These are phyloP conservation scores for Craseonycteris thonglongyai DNA, from an alignment of 2,113 vertebrate species.

Conservation along the genomic window DNA sequence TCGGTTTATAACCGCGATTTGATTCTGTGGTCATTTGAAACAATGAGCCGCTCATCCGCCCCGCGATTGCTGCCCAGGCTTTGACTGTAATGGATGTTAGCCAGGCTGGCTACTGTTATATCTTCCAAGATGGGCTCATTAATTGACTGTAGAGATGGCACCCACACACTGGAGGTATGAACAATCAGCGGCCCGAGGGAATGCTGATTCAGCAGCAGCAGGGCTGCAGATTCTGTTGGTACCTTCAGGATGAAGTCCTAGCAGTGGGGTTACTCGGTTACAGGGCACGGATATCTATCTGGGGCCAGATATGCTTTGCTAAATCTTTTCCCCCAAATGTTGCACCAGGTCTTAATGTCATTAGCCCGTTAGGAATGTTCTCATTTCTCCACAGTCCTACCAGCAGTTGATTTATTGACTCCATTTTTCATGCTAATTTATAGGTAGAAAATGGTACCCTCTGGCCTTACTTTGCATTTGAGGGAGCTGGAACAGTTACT, in stretches of 20 bases:
- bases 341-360: neutral
- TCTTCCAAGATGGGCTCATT: conserved; percentile 59
- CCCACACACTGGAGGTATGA: conserved; percentile 39
- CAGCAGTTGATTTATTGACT: conserved; percentile 12
- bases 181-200: neutral
- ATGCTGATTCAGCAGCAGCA: conserved; percentile 55
- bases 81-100: conserved; percentile 40
- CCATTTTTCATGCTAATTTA: conserved; percentile 24
- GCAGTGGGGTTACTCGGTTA: neutral
- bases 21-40: conserved; percentile 55
- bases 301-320: neutral
- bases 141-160: conserved; percentile 62
- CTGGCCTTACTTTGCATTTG: conserved; percentile 7
- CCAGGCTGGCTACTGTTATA: conserved; percentile 48
- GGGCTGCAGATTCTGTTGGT: neutral
- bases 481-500: neutral
- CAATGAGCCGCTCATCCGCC: neutral
- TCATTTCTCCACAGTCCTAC: neutral
- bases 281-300: neutral
- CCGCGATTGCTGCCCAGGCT: conserved; percentile 10
- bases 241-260: conserved; percentile 21
- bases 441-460: neutral
- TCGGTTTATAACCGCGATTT: conserved; percentile 53
- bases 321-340: neutral
- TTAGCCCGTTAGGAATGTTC: neutral